Conservation (phyloP, 2,888 invertebrate species). For the Branchellion lobata region DNA sequence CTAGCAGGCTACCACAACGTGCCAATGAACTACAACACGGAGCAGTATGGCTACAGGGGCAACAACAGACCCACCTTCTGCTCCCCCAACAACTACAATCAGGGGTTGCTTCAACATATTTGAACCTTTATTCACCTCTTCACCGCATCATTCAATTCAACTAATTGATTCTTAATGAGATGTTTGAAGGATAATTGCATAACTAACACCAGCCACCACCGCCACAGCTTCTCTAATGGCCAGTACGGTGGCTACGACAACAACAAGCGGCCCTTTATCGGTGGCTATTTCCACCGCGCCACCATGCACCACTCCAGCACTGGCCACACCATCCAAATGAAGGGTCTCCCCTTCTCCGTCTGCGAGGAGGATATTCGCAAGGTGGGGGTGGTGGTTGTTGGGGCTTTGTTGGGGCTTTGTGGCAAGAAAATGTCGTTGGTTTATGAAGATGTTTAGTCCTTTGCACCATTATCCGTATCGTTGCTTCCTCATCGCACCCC, state of each 20-base stretch:
- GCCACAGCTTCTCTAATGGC: background rate
- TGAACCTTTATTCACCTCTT: background rate
- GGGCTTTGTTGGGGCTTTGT: background rate
- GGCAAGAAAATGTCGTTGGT: background rate
- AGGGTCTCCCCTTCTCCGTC: constrained; percentile 83
- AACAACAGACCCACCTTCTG: constrained; percentile 45
- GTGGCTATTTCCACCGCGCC: constrained; percentile 45
- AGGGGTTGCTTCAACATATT: background rate
- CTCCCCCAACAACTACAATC: too few relatives aligned
- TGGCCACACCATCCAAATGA: constrained; percentile 74
- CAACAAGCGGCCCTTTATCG: constrained; percentile 49
- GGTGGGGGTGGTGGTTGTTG: constrained; percentile 2
- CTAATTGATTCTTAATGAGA: constrained; percentile 65
- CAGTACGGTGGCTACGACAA: constrained; percentile 59
- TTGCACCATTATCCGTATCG: too few relatives aligned
- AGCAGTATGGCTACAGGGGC: constrained; percentile 48
- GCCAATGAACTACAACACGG: background rate
- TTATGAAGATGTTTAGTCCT: too few relatives aligned
- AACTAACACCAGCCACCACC: background rate
- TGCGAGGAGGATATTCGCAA: constrained; percentile 70
- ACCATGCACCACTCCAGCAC: constrained; percentile 54
- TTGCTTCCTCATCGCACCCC: too few relatives aligned
- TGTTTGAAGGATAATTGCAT: too few relatives aligned
- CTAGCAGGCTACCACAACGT: background rate
- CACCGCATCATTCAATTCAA: background rate